phyloP scores from a whole-genome alignment of 2,888 invertebrate genomes.

The Dynastes maya region DNA sequence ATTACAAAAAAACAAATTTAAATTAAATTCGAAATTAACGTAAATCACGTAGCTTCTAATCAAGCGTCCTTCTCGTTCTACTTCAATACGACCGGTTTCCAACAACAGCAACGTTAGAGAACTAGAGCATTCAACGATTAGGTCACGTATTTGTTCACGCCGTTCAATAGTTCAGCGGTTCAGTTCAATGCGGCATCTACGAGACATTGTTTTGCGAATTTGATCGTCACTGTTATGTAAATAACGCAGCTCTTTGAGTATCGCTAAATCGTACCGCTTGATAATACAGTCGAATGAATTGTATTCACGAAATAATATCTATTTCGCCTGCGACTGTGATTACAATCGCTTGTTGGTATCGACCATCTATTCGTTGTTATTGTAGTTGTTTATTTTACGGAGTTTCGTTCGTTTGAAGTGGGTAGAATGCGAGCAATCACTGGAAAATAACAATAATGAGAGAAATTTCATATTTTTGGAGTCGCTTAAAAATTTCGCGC shows the following conservation, averaged over 20 bases:
- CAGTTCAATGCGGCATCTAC: neutral
- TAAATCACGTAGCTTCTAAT: slow-evolving; percentile 34
- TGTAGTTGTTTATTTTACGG: too few relatives aligned
- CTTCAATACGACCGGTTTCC: neutral
- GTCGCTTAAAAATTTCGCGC: too few relatives aligned
- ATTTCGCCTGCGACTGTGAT: too few relatives aligned
- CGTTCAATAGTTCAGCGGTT: neutral
- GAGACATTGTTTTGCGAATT: neutral
- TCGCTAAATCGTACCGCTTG: neutral
- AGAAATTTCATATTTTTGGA: too few relatives aligned
- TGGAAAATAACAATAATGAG: too few relatives aligned
- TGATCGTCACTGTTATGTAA: neutral
- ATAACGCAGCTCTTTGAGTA: neutral
- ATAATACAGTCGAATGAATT: too few relatives aligned
- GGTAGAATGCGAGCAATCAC: too few relatives aligned
- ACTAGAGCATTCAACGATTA: slow-evolving; percentile 18
- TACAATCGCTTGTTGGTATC: too few relatives aligned
- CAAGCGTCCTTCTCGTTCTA: slow-evolving; percentile 6
- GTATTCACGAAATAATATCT: too few relatives aligned
- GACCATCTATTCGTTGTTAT: too few relatives aligned
- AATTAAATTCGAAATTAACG: slow-evolving; percentile 24
- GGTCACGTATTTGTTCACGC: slow-evolving; percentile 21
- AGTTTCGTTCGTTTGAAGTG: too few relatives aligned
- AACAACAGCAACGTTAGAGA: neutral
- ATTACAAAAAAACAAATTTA: neutral